phyloP scores from a whole-genome alignment of 53 echinoderm and acorn worm species.

The Glandiceps talaboti region DNA sequence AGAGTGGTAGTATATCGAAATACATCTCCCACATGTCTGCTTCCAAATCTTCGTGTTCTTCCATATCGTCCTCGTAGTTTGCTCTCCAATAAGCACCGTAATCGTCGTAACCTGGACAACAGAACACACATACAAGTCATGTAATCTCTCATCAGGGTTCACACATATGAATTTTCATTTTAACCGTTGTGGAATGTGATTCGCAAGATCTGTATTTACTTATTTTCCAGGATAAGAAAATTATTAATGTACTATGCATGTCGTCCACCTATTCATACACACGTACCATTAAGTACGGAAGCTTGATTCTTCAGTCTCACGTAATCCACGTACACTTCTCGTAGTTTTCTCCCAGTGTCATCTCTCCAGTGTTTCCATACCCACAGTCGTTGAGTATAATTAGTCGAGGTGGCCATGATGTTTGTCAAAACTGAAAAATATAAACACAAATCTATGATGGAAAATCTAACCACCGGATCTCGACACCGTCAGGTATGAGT shows the following conservation, averaged over 20 bases:
- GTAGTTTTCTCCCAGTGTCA: slow-evolving; percentile 32
- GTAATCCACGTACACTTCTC: slow-evolving; percentile 35
- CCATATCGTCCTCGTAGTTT: slow-evolving; percentile 24
- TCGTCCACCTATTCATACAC: too few species aligned
- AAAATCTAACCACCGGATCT: too few species aligned
- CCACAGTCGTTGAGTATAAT: slow-evolving; percentile 44
- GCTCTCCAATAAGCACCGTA: slow-evolving; percentile 43
- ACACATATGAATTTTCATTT: too few species aligned
- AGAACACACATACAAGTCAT: too few species aligned
- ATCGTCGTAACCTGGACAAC: slow-evolving; percentile 30
- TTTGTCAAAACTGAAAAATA: slow-evolving; percentile 45
- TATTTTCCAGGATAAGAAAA: too few species aligned
- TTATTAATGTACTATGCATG: too few species aligned
- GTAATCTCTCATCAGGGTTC: too few species aligned
- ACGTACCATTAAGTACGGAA: slow-evolving; percentile 33
- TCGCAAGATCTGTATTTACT: too few species aligned
- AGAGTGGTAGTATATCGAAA: slow-evolving; percentile 41
- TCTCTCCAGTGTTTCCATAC: slow-evolving; percentile 67
- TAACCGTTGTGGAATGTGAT: too few species aligned
- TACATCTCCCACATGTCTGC: slow-evolving; percentile 21
- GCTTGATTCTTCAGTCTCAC: slow-evolving; percentile 48
- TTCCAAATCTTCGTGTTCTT: slow-evolving; percentile 18
- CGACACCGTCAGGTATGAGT: too few species aligned
- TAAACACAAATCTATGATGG: too few species aligned
- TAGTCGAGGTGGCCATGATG: slow-evolving; percentile 25